Base-by-base conservation (phyloP, 2,113 vertebrate genomes). In the Nycticryphes semicollaris region DNA sequence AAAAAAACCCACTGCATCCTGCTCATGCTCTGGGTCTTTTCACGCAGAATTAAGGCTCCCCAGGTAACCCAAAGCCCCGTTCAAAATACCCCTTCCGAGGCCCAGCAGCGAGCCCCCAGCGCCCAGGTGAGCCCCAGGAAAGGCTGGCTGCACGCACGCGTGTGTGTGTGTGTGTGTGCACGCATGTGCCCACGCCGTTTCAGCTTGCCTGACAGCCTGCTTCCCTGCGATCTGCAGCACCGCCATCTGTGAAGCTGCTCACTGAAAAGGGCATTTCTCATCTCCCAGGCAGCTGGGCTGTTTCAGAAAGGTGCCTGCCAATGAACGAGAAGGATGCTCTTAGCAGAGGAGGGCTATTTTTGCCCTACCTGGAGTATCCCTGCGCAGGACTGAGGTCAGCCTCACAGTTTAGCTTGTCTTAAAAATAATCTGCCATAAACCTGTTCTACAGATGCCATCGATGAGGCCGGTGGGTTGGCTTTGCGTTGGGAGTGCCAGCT, bases 11-110 rank as follows among this genome's bases (percentile, higher is more conserved):
- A 3, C 51, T 3, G 59, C 6, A 2, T 18, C 75, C 63, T n/a
- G 45, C 72, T 64, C 30, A 0, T 4, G 14, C 54, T 28, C 64
- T 37, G 11, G 25, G 7, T 16, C 19, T 48, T 21, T 39, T 22
- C 48, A 2, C 2, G 1, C 17, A 17, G 17, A 69, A 15, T 3
- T 25, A 14, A 66, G 21, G 25, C 68, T 77, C 73, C 87, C 7
- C 28, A 22, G 0, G 10, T 70, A 13, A n/a, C 37, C 85, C n/a
- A 4, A 7, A 59, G 4, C 53, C 86, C 53, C 4, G 0, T 47
- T 72, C 6, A 20, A n/a, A 78, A 72, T 19, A 9, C 10, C 31
- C 51, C 4, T 70, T 70, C 37, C 20, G 17, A 25, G 39, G 57
- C 45, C 51, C 63, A 23, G 53, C 70, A 24, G 68, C 33, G 45